These are phyloP conservation scores for Mionectes macconnelli DNA, from an alignment of 2,113 vertebrate genomes.

Conservation along the genomic window DNA sequence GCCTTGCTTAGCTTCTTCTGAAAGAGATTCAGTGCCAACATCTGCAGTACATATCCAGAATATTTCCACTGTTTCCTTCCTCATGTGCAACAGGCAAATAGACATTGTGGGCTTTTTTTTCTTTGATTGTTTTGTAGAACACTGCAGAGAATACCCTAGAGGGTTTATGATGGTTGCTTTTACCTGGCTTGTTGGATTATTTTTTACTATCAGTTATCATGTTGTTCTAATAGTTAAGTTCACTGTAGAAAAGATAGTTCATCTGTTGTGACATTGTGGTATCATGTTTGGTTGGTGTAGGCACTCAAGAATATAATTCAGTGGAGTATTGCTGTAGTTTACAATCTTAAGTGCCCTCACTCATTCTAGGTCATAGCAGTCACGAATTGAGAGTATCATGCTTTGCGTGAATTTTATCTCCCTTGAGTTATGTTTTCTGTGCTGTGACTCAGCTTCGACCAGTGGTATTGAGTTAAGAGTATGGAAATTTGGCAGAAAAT, in stretches of 20 bases:
- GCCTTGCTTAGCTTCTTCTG: neutral
- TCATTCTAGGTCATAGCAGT: neutral
- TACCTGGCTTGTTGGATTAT: neutral
- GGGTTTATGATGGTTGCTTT: neutral
- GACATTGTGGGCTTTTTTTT: fast-evolving
- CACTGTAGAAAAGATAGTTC: neutral
- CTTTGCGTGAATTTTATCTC: neutral
- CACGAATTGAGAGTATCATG: neutral
- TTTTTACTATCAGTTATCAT: neutral
- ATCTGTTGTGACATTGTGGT: neutral
- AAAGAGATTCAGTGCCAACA: neutral
- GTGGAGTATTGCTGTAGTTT: neutral
- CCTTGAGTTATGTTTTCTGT: neutral
- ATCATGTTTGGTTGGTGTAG: neutral
- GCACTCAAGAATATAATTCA: neutral
- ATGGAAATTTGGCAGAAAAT: neutral
- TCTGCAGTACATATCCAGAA: neutral
- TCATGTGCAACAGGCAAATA: neutral
- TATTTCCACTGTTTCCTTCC: neutral
- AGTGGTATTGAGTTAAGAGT: neutral
- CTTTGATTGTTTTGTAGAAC: neutral
- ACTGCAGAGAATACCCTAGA: neutral
- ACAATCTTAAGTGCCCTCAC: neutral
- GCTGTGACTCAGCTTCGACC: neutral
- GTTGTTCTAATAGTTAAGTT: neutral